Conservation (phyloP, 2,113 vertebrate genomes). For the Sinosuthora webbiana region DNA sequence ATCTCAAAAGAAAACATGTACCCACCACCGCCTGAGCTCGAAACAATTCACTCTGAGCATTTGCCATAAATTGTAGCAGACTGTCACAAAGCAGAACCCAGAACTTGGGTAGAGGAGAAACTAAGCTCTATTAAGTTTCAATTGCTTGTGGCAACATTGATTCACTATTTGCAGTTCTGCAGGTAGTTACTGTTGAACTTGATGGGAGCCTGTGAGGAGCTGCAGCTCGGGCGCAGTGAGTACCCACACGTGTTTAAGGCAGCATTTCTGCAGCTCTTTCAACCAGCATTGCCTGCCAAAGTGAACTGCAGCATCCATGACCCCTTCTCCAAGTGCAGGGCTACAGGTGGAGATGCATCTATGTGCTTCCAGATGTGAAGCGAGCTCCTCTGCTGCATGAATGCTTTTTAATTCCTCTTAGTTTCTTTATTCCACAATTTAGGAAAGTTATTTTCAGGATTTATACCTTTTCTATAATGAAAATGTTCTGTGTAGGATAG, state of each 20-base stretch:
- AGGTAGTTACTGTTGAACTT: background rate
- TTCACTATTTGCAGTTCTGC: background rate
- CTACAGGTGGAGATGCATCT: too few species aligned
- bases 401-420: background rate
- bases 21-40: accelerated
- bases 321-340: background rate
- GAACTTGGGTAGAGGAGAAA: background rate
- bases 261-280: background rate
- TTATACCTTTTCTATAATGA: background rate
- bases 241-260: accelerated
- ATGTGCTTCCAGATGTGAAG: background rate
- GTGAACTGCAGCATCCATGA: background rate
- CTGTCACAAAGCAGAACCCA: background rate
- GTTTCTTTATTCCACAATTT: background rate
- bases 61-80: background rate
- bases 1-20: background rate
- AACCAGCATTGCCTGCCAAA: background rate
- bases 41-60: background rate
- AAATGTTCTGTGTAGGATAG: background rate
- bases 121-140: background rate
- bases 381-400: background rate
- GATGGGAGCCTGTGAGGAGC: background rate
- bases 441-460: background rate
- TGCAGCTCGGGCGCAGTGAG: background rate
- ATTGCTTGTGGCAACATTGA: background rate